These are phyloP conservation scores for Karalla daura DNA, from an alignment of 2,797 vertebrate species.

Conservation along the genomic window DNA sequence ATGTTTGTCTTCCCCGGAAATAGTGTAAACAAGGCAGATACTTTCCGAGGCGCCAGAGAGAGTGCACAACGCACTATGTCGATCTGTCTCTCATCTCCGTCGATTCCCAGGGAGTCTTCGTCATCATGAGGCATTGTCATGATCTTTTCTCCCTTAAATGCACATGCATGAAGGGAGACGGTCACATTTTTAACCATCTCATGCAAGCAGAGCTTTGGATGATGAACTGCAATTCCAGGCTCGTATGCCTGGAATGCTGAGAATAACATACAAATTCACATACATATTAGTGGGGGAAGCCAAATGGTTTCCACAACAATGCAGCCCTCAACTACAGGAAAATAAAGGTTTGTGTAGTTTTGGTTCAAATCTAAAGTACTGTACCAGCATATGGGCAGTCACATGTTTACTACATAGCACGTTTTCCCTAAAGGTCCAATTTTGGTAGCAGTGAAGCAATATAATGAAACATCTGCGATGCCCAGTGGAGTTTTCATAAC, in stretches of 20 bases:
- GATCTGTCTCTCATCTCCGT: neutral
- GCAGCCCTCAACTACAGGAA: neutral
- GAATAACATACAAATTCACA: too few relatives aligned
- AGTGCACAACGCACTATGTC: neutral
- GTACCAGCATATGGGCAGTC: neutral
- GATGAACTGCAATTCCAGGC: too few relatives aligned
- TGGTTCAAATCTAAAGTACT: neutral
- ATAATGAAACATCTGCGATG: neutral
- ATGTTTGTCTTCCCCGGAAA: neutral
- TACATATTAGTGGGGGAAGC: neutral
- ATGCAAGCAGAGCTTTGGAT: neutral
- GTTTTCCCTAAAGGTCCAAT: neutral
- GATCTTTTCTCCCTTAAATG: neutral
- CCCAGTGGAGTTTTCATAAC: too few relatives aligned
- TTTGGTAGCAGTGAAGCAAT: neutral
- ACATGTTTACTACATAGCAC: neutral
- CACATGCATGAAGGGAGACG: constrained; percentile 8
- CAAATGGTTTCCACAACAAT: too few relatives aligned
- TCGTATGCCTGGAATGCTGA: too few relatives aligned
- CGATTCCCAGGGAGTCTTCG: neutral
- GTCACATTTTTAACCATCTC: constrained; percentile 6
- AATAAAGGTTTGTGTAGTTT: neutral
- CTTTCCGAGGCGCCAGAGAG: neutral
- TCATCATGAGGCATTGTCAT: constrained; percentile 1
- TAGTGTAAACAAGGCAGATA: neutral